Evolutionary conservation across 2,888 invertebrate genomes (phyloP).

Genomic region (Scaptomyza flava): DNA sequence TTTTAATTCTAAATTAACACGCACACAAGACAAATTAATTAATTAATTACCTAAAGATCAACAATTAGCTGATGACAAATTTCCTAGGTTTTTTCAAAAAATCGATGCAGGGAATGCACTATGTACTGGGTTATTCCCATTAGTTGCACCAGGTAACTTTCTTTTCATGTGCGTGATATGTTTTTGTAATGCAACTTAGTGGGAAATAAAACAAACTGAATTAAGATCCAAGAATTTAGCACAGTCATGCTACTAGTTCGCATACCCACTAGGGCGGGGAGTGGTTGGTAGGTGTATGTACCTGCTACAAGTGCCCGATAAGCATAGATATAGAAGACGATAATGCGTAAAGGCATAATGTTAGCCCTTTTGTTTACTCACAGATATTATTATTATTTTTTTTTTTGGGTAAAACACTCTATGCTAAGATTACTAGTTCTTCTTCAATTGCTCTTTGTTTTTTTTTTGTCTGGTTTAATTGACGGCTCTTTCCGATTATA

Average conservation of each 20-base stretch:
- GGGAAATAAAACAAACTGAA: conserved; percentile 36
- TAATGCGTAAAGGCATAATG: conserved; percentile 1
- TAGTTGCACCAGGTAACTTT: conserved; percentile 7
- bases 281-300: neutral
- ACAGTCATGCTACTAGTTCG: conserved; percentile 20
- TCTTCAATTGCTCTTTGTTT: neutral
- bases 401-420: too few relatives aligned
- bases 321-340: neutral
- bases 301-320: conserved; percentile 2
- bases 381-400: neutral
- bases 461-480: conserved; percentile 28
- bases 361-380: neutral
- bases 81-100: conserved; percentile 12
- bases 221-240: conserved; percentile 29
- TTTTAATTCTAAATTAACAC: neutral
- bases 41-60: neutral
- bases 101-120: conserved; percentile 3
- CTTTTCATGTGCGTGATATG: conserved; percentile 44
- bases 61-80: neutral
- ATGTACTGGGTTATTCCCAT: conserved; percentile 26
- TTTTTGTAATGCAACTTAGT: conserved; percentile 26
- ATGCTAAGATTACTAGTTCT: neutral
- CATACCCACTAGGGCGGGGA: neutral
- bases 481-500: conserved; percentile 44
- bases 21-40: neutral